Evolutionary conservation across 53 echinoderm and acorn worm species (phyloP).

Genomic region (Henricia sp.): DNA sequence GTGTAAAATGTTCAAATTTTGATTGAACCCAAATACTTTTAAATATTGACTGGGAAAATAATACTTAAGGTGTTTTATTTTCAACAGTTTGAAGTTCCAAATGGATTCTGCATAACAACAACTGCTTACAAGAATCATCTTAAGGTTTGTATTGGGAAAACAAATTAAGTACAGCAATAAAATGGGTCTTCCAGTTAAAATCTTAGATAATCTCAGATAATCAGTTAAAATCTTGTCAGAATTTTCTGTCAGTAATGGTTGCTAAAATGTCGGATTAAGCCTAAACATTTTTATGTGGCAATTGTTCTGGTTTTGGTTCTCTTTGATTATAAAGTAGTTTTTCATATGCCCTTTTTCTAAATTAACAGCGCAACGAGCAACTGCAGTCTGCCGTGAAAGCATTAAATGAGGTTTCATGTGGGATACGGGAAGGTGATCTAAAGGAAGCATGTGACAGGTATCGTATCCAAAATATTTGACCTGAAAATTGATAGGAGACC

Average conservation of each 20-base stretch:
- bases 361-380: conserved; percentile 52
- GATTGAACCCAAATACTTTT: no score
- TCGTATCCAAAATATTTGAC: no score
- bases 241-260: no score
- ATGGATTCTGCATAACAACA: conserved; percentile 71
- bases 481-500: no score
- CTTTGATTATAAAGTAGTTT: not conserved
- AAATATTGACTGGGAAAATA: no score
- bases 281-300: no score
- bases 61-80: no score
- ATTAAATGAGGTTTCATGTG: conserved; percentile 71
- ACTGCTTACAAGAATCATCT: conserved; percentile 61
- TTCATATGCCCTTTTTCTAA: not conserved
- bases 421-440: conserved; percentile 56
- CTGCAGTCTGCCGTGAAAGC: conserved; percentile 45
- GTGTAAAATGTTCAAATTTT: no score
- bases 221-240: no score
- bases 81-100: conserved; percentile 69
- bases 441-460: conserved; percentile 68
- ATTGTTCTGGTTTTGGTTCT: not conserved
- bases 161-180: not conserved
- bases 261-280: not conserved
- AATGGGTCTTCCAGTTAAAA: not conserved
- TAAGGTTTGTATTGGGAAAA: conserved; percentile 31
- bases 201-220: no score